Base-by-base conservation (phyloP, 2,797 vertebrate genomes). In the Picus viridis region DNA sequence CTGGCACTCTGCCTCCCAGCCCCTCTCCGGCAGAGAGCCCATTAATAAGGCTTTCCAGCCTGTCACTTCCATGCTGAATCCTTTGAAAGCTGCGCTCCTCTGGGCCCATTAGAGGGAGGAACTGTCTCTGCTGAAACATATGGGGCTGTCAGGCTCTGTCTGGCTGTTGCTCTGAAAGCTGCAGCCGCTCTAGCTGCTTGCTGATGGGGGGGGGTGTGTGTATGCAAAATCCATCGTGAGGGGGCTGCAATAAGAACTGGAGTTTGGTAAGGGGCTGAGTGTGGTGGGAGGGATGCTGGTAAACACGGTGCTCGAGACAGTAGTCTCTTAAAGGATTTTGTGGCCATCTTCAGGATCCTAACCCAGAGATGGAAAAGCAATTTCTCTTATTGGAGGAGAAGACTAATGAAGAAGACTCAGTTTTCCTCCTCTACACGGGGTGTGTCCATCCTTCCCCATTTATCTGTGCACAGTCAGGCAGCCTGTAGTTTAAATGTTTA, bases 21-120 rank as follows among this genome's bases (percentile, higher is more conserved):
- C 32, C 82, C 64, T 73, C 3, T 3, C 91, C 7, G 13, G 82
- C 1, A 0, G 68, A 86, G 56, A 76, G 36, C 67, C 89, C 95
- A 96, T 97, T 97, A 97, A 95, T 95, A 97, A 96, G 92, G 69
- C 81, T 97, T 97, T 96, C 94, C 93, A 94, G 88, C 75, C 77
- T 94, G 96, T 93, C 89, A 56, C 86, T 94, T 96, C 91, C 90
- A 91, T 2, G 22, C 82, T 79, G 87, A 94, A 92, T 92, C 81
- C 79, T 97, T 97, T 98, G 96, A 98, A 98, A 97, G 92, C 96
- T 1, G 6, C 0, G 8, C 86, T 97, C 95, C 96, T 96, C 74
- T 68, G 91, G 95, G 97, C 78, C 96, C 96, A 97, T 97, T 97
- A 97, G 86, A 91, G 70, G 64, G 41, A 96, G 78, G 88, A 93